Base-by-base conservation (phyloP, 2,113 vertebrate genomes). In the Neoarius graeffei region DNA sequence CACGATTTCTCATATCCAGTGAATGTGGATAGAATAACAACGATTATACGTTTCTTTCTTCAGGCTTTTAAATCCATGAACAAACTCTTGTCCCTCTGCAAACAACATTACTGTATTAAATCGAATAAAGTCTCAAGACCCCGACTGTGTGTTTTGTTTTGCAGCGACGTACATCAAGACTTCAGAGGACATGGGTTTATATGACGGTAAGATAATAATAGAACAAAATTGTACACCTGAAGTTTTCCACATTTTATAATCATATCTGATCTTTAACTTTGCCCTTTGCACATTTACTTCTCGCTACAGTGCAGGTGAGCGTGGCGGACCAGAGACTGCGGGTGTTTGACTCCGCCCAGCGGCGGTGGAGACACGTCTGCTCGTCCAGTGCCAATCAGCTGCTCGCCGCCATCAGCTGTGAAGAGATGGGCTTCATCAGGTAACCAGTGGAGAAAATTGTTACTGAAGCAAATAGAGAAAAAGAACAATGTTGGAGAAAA, bases 361-460 rank as follows among this genome's bases (percentile, higher is more conserved):
- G 92, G 64, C 94, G 95, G 23, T 98, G 97, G 97, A 94, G 95
- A 52, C 94, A 97, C 42, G 93, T 98, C 64, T 98, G 97, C 86
- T 97, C 97, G 30, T 97, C 97, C 0, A 88, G 93, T 20, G 94
- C 93, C 88, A 96, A 98, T 56, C 94, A 96, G 85, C 92, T 96
- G 77, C 94, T 97, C 64, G 97, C 97, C 0, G 94, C 93, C 74
- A 96, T 98, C 90, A 95, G 96, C 94, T 98, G 97, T 81, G 97
- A 97, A 89, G 97, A 98, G 94, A 97, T 97, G 94, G 97, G 97
- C 85, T 98, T 98, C 74, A 90, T 98, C 92, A 98, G 97, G 97
- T 98, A 95, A 20, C 50, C 23, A 11, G 50, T 7, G 23, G 74
- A 25, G 42, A 25, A n/a, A 77, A 54, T 4, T 27, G 0, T 57